These are phyloP conservation scores for Geotria australis DNA, from an alignment of 2,797 vertebrate genomes.

Conservation along the genomic window DNA sequence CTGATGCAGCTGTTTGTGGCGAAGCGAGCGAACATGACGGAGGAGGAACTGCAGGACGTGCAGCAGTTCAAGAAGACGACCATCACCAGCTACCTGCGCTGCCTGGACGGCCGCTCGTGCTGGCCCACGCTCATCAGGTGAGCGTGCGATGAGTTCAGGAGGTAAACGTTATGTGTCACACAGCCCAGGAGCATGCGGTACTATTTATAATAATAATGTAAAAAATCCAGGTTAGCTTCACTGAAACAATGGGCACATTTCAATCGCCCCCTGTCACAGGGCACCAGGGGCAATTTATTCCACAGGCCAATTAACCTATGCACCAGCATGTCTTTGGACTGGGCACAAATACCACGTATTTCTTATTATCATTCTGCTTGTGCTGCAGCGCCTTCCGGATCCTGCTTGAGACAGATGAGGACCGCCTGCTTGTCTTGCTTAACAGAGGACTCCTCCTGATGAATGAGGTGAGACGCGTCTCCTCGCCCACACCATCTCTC, in stretches of 20 bases:
- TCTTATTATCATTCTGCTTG: background rate
- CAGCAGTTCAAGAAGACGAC: constrained; percentile 98
- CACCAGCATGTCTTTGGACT: too few relatives aligned
- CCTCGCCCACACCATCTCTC: too few relatives aligned
- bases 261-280: too few relatives aligned
- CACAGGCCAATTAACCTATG: too few relatives aligned
- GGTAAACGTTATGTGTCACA: too few relatives aligned
- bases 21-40: constrained; percentile 73
- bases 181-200: too few relatives aligned
- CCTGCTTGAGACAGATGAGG: constrained; percentile 83
- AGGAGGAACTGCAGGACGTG: constrained; percentile 72
- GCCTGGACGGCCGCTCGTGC: constrained; percentile 84
- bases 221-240: too few relatives aligned
- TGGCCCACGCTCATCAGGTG: constrained; percentile 99
- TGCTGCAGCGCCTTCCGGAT: constrained; percentile 75
- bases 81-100: constrained; percentile 91
- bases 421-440: constrained; percentile 77
- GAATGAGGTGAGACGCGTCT: constrained; percentile 38
- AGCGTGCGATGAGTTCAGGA: background rate
- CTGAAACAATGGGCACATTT: too few relatives aligned
- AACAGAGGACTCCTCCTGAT: constrained; percentile 87
- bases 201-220: too few relatives aligned
- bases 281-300: too few relatives aligned
- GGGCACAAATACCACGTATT: too few relatives aligned
- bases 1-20: constrained; percentile 94